A percentile compares a stretch with the other conserved stretches of the same genome.
Conservation (phyloP, 2,113 vertebrate genomes). For the Notothenia rossii region DNA sequence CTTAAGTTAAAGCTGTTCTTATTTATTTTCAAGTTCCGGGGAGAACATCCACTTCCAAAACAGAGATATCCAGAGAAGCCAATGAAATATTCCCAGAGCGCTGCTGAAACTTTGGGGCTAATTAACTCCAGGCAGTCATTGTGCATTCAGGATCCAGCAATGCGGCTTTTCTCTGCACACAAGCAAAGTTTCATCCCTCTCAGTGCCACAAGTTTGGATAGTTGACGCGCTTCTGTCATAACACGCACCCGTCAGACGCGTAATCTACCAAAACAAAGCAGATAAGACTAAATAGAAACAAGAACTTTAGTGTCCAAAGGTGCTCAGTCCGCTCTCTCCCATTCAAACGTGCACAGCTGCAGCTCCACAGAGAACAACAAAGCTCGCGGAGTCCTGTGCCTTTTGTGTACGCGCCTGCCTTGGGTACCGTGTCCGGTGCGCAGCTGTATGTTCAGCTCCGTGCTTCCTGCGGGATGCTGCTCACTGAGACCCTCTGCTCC, state of each 20-base stretch:
- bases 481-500: constrained; percentile 61
- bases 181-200: constrained; percentile 53
- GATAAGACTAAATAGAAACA: neutral
- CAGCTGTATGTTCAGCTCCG: constrained; percentile 41
- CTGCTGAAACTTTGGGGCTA: constrained; percentile 21
- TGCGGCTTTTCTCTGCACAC: constrained; percentile 31
- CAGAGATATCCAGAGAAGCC: constrained; percentile 42
- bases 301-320: constrained; percentile 11
- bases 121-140: constrained; percentile 36
- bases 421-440: constrained; percentile 42
- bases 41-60: constrained; percentile 47
- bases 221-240: constrained; percentile 51
- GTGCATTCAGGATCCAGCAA: constrained; percentile 46
- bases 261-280: constrained; percentile 43
- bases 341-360: constrained; percentile 39
- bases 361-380: constrained; percentile 16
- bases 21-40: constrained; percentile 28
- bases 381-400: constrained; percentile 38
- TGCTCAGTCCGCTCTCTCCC: constrained; percentile 17
- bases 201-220: constrained; percentile 14
- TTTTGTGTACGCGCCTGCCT: constrained; percentile 10
- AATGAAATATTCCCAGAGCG: constrained; percentile 43
- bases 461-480: constrained; percentile 65
- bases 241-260: constrained; percentile 28
- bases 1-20: constrained; percentile 25